These are phyloP conservation scores for Ditylenchus weischeri DNA, from an alignment of 2,888 invertebrate species.

Conservation along the genomic window DNA sequence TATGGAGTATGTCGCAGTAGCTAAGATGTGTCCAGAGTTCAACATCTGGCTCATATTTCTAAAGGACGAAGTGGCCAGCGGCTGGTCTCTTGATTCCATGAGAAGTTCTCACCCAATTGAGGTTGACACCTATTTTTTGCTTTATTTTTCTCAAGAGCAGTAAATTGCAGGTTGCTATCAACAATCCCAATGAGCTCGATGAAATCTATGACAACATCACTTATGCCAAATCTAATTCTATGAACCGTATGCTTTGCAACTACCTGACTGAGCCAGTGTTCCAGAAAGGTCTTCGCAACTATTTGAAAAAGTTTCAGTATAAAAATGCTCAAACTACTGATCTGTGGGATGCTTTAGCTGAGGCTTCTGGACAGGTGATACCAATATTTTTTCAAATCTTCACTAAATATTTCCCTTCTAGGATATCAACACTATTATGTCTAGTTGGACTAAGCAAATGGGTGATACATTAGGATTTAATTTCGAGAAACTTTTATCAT, in stretches of 20 bases:
- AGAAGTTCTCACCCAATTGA: slow-evolving; percentile 88
- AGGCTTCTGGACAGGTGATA: slow-evolving; percentile 70
- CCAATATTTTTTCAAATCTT: not conserved
- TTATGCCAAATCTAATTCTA: slow-evolving; percentile 90
- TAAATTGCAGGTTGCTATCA: slow-evolving; percentile 70
- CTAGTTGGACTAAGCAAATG: slow-evolving; percentile 91
- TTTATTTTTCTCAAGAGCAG: not conserved
- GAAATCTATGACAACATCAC: slow-evolving; percentile 93
- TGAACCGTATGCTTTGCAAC: slow-evolving; percentile 82
- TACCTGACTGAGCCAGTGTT: slow-evolving; percentile 79
- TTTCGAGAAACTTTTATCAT: no score
- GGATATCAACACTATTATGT: slow-evolving; percentile 86
- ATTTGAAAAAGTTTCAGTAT: slow-evolving; percentile 80
- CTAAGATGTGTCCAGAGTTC: slow-evolving; percentile 86
- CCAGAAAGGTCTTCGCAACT: slow-evolving; percentile 82
- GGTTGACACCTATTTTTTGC: slow-evolving; percentile 62
- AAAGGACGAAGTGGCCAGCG: slow-evolving; percentile 79
- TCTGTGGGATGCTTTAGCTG: slow-evolving; percentile 83
- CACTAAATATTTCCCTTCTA: no score
- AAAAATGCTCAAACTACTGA: slow-evolving; percentile 88
- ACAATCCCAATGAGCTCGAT: slow-evolving; percentile 88
- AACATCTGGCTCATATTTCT: slow-evolving; percentile 96
- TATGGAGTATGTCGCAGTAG: slow-evolving; percentile 88
- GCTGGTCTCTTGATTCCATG: slow-evolving; percentile 74
- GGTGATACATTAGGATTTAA: slow-evolving; percentile 58